A percentile compares a stretch with the other conserved stretches of the same genome.
These are phyloP conservation scores for Dione vanillae DNA, from an alignment of 2,888 invertebrate genomes.

Conservation along the genomic window DNA sequence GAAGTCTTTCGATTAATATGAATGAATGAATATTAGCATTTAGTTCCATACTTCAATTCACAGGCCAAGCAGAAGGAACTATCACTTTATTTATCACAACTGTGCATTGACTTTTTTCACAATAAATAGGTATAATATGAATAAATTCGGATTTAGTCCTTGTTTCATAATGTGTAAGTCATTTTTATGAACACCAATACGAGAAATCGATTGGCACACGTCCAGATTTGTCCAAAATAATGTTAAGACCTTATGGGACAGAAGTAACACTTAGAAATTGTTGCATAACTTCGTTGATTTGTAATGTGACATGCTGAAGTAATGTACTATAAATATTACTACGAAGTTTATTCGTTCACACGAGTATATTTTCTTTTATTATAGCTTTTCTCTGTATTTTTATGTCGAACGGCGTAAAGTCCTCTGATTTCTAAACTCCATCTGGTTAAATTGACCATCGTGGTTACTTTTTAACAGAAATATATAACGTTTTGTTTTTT, in stretches of 20 bases:
- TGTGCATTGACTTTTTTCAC: conserved; percentile 2
- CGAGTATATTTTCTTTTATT: background rate
- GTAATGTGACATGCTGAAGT: conserved; percentile 4
- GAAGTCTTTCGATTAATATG: too few relatives aligned
- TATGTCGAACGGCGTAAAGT: too few relatives aligned
- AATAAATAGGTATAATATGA: conserved; percentile 8
- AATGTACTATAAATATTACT: background rate
- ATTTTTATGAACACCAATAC: conserved; percentile 2
- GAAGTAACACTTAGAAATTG: conserved; percentile 39
- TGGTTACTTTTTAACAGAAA: too few relatives aligned
- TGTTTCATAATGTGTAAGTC: conserved; percentile 15
- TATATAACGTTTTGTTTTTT: too few relatives aligned
- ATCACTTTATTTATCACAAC: conserved; percentile 8
- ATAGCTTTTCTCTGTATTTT: too few relatives aligned
- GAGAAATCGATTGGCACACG: conserved; percentile 37
- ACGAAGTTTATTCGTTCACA: background rate
- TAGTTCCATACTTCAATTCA: too few relatives aligned
- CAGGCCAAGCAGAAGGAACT: too few relatives aligned
- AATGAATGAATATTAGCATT: too few relatives aligned
- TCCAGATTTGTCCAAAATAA: conserved; percentile 38
- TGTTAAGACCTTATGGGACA: conserved; percentile 38
- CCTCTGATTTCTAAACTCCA: too few relatives aligned
- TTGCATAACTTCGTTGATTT: conserved; percentile 34
- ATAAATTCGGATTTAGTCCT: conserved; percentile 14
- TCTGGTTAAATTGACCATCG: too few relatives aligned